Evolutionary conservation across 2,888 invertebrate genomes (phyloP).

Genomic region (Eugnorisma glareosa): DNA sequence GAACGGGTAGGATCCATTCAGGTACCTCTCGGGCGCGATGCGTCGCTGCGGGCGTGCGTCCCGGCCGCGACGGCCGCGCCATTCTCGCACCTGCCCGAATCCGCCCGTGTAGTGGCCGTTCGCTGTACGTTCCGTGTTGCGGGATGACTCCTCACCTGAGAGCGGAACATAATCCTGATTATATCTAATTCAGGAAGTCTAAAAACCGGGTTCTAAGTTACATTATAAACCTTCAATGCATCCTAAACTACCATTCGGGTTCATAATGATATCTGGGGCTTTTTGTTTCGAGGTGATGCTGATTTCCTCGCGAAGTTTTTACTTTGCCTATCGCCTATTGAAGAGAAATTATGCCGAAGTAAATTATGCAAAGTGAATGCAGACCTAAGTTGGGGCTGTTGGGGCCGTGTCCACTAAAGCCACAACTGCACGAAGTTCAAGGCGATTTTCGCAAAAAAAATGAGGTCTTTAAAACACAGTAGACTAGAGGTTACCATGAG

Average conservation of each 20-base stretch:
- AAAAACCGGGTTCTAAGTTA: neutral
- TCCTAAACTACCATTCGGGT: neutral
- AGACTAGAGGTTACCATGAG: slow-evolving; percentile 27
- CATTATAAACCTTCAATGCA: neutral
- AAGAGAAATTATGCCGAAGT: neutral
- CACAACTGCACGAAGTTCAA: neutral
- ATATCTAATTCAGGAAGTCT: neutral
- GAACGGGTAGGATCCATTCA: slow-evolving; percentile 92
- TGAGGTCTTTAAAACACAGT: neutral
- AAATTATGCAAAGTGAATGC: neutral
- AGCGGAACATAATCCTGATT: neutral
- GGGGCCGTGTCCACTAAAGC: neutral
- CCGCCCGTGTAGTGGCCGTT: slow-evolving; percentile 46
- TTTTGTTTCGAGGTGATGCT: neutral
- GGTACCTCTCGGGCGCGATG: slow-evolving; percentile 92
- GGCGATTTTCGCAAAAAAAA: neutral
- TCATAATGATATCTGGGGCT: neutral
- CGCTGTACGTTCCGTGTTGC: slow-evolving; percentile 55
- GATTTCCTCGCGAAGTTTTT: neutral
- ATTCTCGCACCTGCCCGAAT: slow-evolving; percentile 58
- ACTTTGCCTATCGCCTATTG: neutral
- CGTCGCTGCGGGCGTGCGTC: slow-evolving; percentile 76
- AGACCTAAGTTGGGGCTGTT: neutral
- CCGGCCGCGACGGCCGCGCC: slow-evolving; percentile 69
- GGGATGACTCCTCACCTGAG: slow-evolving; percentile 59